Evolutionary conservation across 2,113 vertebrate genomes (phyloP), one percentile per base, ranked within the genome.

Genomic region (Neotoma lepida): DNA sequence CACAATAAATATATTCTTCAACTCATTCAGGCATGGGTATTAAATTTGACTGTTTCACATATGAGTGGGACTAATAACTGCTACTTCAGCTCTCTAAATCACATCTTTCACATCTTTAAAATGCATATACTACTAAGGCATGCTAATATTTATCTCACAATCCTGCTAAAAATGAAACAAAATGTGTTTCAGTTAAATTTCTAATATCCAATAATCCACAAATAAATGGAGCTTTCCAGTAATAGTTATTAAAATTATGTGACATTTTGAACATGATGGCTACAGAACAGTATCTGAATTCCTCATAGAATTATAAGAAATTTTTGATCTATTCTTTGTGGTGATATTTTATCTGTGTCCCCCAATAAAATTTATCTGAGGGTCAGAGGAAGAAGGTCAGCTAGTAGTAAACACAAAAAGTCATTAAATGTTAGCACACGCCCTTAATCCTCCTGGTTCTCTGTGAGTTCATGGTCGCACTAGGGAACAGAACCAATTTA

Each of bases 231-330:
- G 6, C 17, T 89, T 51, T 33, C 51, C 82, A 78, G 49, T 73
- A 92, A n/a, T 41, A 71, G 88, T 51, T 73, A 46, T 61, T 86
- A 86, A 90, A 90, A 89, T 63, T 86, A 9, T 80, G 9, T 64
- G 76, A 15, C 51, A 88, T 94, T 76, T 87, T 78, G 12, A 93
- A 30, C 6, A 85, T 30, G 68, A 73, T 74, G 17, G 26, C 0
- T 80, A 39, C 8, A 89, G 46, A 86, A 1, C 5, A 89, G 6
- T 66, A 28, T 64, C 3, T 76, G 58, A 95, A 93, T 93, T 90
- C 51, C 24, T 93, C 15, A 88, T 0, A 94, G 39, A 86, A 94
- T 64, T 44, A 68, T 41, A 82, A n/a, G 68, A 66, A 66, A 86
- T 49, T 76, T 22, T 78, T 87, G 54, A 61, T 58, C 70, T 4